Percentiles rank a stretch among this genome's conserved stretches.
phyloP scores from a whole-genome alignment of 2,113 vertebrate species.

The Scatophagus argus region DNA sequence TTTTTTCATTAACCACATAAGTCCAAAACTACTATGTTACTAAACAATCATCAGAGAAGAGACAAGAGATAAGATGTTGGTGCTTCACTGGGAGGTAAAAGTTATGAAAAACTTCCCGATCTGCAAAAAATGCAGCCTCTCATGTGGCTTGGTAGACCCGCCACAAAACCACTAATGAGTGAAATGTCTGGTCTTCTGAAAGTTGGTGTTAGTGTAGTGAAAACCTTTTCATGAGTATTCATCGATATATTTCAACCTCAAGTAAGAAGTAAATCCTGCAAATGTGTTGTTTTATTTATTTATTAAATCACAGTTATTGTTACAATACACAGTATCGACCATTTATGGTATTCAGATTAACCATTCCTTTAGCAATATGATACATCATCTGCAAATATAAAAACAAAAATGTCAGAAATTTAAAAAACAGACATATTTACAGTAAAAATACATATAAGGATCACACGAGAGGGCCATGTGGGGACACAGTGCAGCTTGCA shows the following conservation, averaged over 20 bases:
- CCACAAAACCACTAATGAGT: neutral
- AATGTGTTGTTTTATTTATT: neutral
- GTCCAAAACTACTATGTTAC: neutral
- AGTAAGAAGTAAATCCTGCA: neutral
- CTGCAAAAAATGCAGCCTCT: too few species aligned
- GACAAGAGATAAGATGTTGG: neutral
- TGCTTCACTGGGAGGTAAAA: neutral
- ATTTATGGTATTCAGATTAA: neutral
- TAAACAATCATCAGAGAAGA: neutral
- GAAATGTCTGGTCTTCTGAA: neutral
- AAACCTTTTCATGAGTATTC: too few species aligned
- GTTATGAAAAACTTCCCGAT: too few species aligned
- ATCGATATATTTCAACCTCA: neutral
- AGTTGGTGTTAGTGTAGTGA: too few species aligned
- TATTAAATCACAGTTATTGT: neutral
- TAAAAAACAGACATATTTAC: constrained; percentile 28
- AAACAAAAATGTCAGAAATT: neutral
- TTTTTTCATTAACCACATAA: neutral
- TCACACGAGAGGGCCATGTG: too few species aligned
- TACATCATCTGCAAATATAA: neutral
- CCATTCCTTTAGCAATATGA: neutral
- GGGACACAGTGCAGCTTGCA: neutral
- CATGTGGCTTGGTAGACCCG: too few species aligned
- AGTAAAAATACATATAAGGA: neutral
- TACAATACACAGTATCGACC: constrained; percentile 1